A percentile compares a stretch with the other conserved stretches of the same genome.
phyloP scores from a whole-genome alignment of 2,113 vertebrate species.

The Onychostoma macrolepis region DNA sequence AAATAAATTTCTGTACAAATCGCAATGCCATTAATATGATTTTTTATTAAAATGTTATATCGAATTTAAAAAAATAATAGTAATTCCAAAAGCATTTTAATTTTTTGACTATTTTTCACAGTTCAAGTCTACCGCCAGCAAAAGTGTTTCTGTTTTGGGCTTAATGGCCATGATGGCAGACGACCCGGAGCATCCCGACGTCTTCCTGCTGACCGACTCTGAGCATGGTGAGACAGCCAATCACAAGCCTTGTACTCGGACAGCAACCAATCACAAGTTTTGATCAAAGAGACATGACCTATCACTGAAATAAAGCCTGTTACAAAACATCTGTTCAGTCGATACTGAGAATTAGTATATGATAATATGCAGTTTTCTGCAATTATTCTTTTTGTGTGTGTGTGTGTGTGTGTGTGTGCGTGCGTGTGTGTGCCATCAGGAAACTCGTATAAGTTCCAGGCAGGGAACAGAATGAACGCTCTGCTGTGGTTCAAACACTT shows the following conservation, averaged over 20 bases:
- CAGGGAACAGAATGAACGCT: slow-evolving; percentile 92
- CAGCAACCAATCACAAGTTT: background rate
- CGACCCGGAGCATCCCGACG: slow-evolving; percentile 92
- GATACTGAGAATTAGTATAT: background rate
- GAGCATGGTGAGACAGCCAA: slow-evolving; percentile 84
- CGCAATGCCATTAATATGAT: background rate
- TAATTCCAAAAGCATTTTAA: background rate
- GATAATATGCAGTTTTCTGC: slow-evolving; percentile 40
- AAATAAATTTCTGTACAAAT: background rate
- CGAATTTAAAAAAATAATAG: too few relatives aligned
- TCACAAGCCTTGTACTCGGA: background rate
- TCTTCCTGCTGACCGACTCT: slow-evolving; percentile 95
- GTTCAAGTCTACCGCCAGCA: slow-evolving; percentile 96
- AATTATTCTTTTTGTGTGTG: background rate
- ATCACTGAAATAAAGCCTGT: background rate
- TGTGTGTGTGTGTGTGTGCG: slow-evolving; percentile 42
- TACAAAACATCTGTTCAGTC: background rate
- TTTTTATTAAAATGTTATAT: too few relatives aligned
- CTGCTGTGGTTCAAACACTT: slow-evolving; percentile 98
- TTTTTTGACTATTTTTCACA: slow-evolving; percentile 62
- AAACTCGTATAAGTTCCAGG: slow-evolving; percentile 98
- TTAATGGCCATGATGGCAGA: slow-evolving; percentile 99
- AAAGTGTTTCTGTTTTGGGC: slow-evolving; percentile 89
- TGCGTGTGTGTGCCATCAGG: slow-evolving; percentile 78
- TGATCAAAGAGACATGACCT: background rate